Evolutionary conservation across 2,888 invertebrate species (phyloP).

Genomic region (Andrena bucephala): DNA sequence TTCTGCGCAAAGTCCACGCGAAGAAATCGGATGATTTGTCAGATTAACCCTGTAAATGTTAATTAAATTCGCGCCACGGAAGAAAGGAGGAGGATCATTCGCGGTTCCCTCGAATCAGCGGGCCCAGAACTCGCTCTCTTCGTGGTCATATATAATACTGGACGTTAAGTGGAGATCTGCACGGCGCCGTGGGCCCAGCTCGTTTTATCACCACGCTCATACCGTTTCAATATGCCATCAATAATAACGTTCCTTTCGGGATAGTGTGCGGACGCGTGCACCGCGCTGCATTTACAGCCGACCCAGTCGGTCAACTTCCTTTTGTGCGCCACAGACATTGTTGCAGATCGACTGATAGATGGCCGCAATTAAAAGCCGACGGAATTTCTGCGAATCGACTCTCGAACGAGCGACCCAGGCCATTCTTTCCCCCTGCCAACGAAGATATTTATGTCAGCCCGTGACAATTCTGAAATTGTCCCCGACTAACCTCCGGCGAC

Average conservation of each 20-base stretch:
- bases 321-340: slow-evolving; percentile 71
- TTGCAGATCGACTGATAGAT: slow-evolving; percentile 78
- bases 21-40: background rate
- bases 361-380: slow-evolving; percentile 76
- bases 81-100: slow-evolving; percentile 50
- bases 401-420: slow-evolving; percentile 46
- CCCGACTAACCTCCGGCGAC: background rate
- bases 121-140: slow-evolving; percentile 37
- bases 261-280: slow-evolving; percentile 69
- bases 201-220: slow-evolving; percentile 84
- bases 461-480: slow-evolving; percentile 15
- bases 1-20: background rate
- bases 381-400: slow-evolving; percentile 71
- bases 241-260: slow-evolving; percentile 79
- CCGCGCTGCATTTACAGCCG: slow-evolving; percentile 70
- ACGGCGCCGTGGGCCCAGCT: slow-evolving; percentile 79
- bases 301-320: slow-evolving; percentile 33
- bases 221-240: slow-evolving; percentile 85
- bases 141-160: slow-evolving; percentile 79
- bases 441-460: slow-evolving; percentile 33
- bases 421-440: slow-evolving; percentile 6
- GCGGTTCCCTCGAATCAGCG: slow-evolving; percentile 42
- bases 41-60: background rate
- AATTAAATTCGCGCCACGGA: slow-evolving; percentile 13
- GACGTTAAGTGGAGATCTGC: slow-evolving; percentile 84